Evolutionary conservation across 2,888 invertebrate species (phyloP).

Genomic region (Sphaerophoria rueppellii): DNA sequence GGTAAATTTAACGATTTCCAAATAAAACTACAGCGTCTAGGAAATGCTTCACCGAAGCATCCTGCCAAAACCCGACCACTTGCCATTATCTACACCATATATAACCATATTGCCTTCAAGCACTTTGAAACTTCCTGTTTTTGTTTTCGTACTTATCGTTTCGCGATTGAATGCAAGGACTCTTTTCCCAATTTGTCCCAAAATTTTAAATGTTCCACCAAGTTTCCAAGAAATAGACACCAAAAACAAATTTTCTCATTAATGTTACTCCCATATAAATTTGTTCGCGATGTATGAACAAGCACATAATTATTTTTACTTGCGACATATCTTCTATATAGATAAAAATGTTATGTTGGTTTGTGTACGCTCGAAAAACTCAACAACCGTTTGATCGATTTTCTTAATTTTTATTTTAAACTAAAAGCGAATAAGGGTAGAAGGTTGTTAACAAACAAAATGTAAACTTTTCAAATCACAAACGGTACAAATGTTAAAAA

Average conservation of each 20-base stretch:
- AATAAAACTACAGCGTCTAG: conserved; percentile 27
- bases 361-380: too few relatives aligned
- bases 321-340: too few relatives aligned
- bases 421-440: too few relatives aligned
- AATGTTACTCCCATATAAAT: not conserved
- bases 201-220: conserved; percentile 61
- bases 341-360: too few relatives aligned
- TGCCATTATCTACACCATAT: not conserved
- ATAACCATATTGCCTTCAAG: conserved; percentile 54
- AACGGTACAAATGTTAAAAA: too few relatives aligned
- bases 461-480: too few relatives aligned
- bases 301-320: too few relatives aligned
- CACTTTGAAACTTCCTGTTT: conserved; percentile 72
- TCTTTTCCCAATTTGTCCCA: conserved; percentile 62
- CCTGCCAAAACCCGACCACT: conserved; percentile 36
- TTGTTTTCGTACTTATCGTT: conserved; percentile 70
- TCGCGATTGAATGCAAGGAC: conserved; percentile 71
- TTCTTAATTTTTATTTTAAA: too few relatives aligned
- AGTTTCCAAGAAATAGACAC: conserved; percentile 43
- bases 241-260: conserved; percentile 7
- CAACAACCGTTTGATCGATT: too few relatives aligned
- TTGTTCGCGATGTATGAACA: too few relatives aligned
- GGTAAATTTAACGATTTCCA: conserved; percentile 67
- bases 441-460: too few relatives aligned
- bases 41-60: conserved; percentile 39